phyloP scores from a whole-genome alignment of 2,888 invertebrate genomes.

The Adelphocoris suturalis region DNA sequence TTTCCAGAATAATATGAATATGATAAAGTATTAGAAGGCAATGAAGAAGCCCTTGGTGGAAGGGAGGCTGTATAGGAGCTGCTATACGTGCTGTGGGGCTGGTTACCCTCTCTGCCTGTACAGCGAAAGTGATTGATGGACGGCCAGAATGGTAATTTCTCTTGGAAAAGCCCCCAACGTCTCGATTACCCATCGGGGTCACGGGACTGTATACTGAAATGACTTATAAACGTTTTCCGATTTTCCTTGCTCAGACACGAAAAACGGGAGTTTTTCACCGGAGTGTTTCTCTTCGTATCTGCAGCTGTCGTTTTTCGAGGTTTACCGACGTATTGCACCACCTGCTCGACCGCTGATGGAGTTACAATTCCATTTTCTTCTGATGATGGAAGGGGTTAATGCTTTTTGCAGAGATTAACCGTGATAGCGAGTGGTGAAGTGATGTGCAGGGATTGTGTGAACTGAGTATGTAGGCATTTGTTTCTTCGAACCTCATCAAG shows the following conservation, averaged over 20 bases:
- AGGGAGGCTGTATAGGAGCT: not conserved
- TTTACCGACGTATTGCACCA: not conserved
- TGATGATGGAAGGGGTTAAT: not conserved
- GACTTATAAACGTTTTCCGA: constrained; percentile 47
- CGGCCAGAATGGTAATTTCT: constrained; percentile 26
- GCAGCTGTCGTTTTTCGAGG: not conserved
- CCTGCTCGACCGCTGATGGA: not conserved
- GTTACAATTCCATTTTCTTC: not conserved
- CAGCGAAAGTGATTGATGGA: constrained; percentile 5
- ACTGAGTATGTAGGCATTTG: too few relatives aligned
- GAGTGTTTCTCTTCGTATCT: not conserved
- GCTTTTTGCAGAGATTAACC: not conserved
- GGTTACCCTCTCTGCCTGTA: not conserved
- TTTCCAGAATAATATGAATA: constrained; percentile 44
- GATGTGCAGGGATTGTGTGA: too few relatives aligned
- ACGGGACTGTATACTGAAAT: constrained; percentile 9
- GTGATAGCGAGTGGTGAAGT: too few relatives aligned
- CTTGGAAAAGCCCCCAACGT: not conserved
- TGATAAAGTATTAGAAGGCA: constrained; percentile 52
- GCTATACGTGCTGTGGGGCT: not conserved
- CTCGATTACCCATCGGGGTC: constrained; percentile 26
- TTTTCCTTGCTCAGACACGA: not conserved
- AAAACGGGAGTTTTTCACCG: not conserved
- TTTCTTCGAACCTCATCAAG: too few relatives aligned
- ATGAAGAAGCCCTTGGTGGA: constrained; percentile 1